Base-by-base conservation (phyloP, 2,888 invertebrate genomes). In the Salpingus planirostris region DNA sequence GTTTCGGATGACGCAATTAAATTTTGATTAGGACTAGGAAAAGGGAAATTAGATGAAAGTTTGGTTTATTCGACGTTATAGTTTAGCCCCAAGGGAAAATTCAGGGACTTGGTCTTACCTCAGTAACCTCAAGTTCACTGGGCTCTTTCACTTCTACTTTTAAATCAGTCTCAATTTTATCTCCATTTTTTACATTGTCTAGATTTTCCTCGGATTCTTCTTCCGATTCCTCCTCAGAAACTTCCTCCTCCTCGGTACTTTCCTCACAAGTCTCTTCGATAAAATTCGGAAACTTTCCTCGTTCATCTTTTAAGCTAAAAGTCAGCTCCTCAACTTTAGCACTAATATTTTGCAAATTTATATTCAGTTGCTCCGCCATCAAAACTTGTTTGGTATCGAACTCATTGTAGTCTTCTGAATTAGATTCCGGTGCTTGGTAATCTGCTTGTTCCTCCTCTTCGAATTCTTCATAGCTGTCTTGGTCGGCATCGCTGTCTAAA, bases 371-470 rank as follows among this genome's bases (percentile, higher is more conserved):
- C 28, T 49, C 43, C 11, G 46, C 45, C 8, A 52, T 36, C 24
- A 46, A 40, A 5, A 42, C 39, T 32, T 46, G 52, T 30, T 47
- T 48, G 28, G 44, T 38, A 31, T 52, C 46, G 29, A 50, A 52
- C 21, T 48, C 45, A 42, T 55, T 50, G 47, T 63, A 40, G 38
- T 69, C 64, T 33, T 67, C 69, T 2, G 45, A 42, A 15, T 44
- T 53, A 8, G 67, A 68, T 46, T 66, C 68, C n/a, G n/a, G n/a
- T n/a, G n/a, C n/a, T n/a, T n/a, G n/a, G n/a, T n/a, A n/a, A 27
- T 71, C 73, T 40, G 66, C 66, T 23, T 67, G 67, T 43, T 72
- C 71, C 15, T 64, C 63, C 47, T 65, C 65, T 32, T 56, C 59
- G 29, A 55, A 54, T 34, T 53, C 54, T 31, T 57, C 58, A 14